Percentiles rank a stretch among this genome's conserved stretches.
Conservation (phyloP, 1,140 invertebrate species). For the Pseudomyrmex gracilis region DNA sequence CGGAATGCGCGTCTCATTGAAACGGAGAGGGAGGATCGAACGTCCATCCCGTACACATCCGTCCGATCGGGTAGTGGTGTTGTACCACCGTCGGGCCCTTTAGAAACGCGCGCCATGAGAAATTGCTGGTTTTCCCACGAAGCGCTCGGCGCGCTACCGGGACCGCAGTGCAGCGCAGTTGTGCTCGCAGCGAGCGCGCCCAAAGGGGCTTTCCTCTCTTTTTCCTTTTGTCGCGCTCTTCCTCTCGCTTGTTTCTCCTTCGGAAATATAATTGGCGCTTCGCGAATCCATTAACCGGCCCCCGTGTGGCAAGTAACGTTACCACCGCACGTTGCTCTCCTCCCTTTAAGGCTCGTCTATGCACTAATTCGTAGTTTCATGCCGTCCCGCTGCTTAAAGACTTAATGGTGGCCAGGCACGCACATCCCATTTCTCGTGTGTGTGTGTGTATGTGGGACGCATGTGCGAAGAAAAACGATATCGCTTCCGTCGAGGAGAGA, state of each 20-base stretch:
- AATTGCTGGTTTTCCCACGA: conserved; percentile 82
- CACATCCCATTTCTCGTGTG: conserved; percentile 3
- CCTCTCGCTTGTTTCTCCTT: conserved; percentile 41
- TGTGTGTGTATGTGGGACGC: not conserved
- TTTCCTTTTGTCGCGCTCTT: not conserved
- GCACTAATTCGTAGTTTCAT: conserved; percentile 73
- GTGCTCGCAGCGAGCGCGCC: conserved; percentile 35
- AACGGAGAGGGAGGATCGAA: conserved; percentile 39
- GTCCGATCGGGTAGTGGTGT: conserved; percentile 17
- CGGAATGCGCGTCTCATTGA: conserved; percentile 65
- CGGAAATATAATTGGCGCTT: conserved; percentile 78
- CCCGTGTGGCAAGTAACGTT: conserved; percentile 71
- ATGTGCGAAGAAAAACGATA: conserved; percentile 49
- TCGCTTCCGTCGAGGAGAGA: conserved; percentile 54
- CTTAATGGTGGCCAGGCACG: conserved; percentile 67
- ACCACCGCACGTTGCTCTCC: conserved; percentile 55
- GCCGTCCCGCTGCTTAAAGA: conserved; percentile 71
- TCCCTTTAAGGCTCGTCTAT: conserved; percentile 2
- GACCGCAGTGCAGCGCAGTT: conserved; percentile 52
- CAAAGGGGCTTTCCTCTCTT: conserved; percentile 23
- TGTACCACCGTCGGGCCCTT: conserved; percentile 39
- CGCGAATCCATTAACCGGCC: conserved; percentile 73
- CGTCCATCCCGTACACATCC: not conserved
- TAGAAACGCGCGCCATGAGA: conserved; percentile 77
- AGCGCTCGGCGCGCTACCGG: conserved; percentile 69